Base-by-base conservation (phyloP, 2,113 vertebrate genomes). In the Vidua chalybeata region DNA sequence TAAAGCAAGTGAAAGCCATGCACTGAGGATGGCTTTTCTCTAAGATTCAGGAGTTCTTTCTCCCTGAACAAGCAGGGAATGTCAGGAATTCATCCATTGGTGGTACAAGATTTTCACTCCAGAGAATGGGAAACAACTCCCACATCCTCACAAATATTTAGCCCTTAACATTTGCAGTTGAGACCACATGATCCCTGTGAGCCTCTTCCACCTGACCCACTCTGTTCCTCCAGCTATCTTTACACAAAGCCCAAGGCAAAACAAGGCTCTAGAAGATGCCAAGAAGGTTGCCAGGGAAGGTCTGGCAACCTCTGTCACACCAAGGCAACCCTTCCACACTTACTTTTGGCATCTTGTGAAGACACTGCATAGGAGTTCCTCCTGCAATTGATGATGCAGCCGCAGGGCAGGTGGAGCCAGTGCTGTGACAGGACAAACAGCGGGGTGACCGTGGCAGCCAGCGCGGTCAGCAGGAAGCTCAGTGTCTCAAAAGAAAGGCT, bases 361-460 rank as follows among this genome's bases (percentile, higher is more conserved):
- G 92, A 67, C 52, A 94, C 90, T 2, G 95, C 49, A 10, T 61
- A 89, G 2, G 96, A 31, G 30, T 95, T 97, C 91, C 90, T 98
- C 77, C 97, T 97, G 97, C 99, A 99, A 79, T 99, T 99, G 97
- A 99, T 99, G 97, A 99, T 98, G 97, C 99, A 99, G 92, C 99
- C 99, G 18, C 99, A 99, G 43, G 99, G 99, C 95, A 99, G 97
- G 96, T 99, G 99, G 86, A 98, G 97, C 99, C 99, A 99, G 91
- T 96, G 98, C 94, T 99, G 98, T 6, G 99, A 99, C 92, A 99
- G 97, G 89, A 99, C 96, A n/a, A 99, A 99, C 58, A 99, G 86
- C 0, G 99, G 99, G 39, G 99, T 99, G 84, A 99, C 97, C 4
- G 98, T 97, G 58, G 98, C 98, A 59, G 99, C 98, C 68, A 99